Conservation (phyloP, 2,113 vertebrate species). For the Xiphorhynchus elegans region DNA sequence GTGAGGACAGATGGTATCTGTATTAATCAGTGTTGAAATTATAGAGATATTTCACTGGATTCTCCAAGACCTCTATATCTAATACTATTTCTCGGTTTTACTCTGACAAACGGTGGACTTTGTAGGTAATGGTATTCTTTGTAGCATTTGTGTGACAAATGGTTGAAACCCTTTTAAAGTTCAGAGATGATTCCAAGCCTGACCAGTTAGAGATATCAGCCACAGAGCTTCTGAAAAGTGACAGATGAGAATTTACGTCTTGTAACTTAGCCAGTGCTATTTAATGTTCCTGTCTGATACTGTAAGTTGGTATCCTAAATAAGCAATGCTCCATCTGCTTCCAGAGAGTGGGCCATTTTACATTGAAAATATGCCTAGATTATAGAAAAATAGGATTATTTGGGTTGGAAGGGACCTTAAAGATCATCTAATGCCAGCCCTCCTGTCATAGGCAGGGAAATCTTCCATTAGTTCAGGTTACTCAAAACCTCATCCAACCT, state of each 20-base stretch:
- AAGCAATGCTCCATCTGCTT: background rate
- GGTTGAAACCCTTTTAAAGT: background rate
- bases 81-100: background rate
- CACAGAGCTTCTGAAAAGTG: background rate
- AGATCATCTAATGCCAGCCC: background rate
- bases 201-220: background rate
- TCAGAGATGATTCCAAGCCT: background rate
- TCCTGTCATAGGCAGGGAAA: too few species aligned
- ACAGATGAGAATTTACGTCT: background rate
- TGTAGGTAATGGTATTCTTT: background rate
- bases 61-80: background rate
- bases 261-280: background rate
- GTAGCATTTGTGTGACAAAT: background rate
- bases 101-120: background rate
- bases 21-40: background rate
- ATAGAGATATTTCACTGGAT: background rate
- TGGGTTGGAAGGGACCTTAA: background rate
- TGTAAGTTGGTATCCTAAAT: background rate
- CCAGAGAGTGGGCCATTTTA: background rate
- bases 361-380: background rate
- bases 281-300: background rate
- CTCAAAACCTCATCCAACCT: background rate
- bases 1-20: background rate
- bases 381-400: background rate
- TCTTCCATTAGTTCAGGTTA: background rate